These are phyloP conservation scores for Smithornis capensis DNA, from an alignment of 2,113 vertebrate species.

Conservation along the genomic window DNA sequence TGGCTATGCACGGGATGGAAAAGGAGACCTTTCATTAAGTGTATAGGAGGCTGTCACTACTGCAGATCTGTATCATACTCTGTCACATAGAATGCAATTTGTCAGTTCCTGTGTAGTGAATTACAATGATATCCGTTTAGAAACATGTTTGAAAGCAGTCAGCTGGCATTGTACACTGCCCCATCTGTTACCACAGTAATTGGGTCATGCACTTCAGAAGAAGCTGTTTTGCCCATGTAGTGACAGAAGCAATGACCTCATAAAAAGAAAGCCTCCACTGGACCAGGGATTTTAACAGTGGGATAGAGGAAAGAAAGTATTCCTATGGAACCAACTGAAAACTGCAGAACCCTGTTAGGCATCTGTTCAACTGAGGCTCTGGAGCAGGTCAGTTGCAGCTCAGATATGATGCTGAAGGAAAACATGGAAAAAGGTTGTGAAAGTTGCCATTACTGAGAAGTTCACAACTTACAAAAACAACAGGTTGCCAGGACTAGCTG, in stretches of 20 bases:
- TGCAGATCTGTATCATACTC: background rate
- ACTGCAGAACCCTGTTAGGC: rapidly evolving
- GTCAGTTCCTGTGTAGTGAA: background rate
- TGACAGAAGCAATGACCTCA: background rate
- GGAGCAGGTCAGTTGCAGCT: background rate
- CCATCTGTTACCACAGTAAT: constrained; percentile 42
- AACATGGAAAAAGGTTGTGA: background rate
- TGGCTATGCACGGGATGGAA: background rate
- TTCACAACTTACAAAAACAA: background rate
- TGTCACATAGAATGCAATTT: background rate
- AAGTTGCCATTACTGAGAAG: background rate
- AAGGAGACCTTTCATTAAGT: background rate
- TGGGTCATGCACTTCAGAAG: constrained; percentile 22
- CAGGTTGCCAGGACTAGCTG: background rate
- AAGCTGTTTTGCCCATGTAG: background rate
- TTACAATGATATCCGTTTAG: background rate
- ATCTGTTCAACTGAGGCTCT: rapidly evolving
- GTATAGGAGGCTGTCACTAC: background rate
- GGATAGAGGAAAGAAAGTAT: background rate
- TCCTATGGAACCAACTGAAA: background rate
- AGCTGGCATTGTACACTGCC: background rate
- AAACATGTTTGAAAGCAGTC: background rate
- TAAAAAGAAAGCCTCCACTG: background rate
- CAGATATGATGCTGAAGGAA: background rate
- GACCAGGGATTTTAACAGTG: background rate